phyloP scores from a whole-genome alignment of 64 coral and sea anemone genomes.

The Actinia equina region DNA sequence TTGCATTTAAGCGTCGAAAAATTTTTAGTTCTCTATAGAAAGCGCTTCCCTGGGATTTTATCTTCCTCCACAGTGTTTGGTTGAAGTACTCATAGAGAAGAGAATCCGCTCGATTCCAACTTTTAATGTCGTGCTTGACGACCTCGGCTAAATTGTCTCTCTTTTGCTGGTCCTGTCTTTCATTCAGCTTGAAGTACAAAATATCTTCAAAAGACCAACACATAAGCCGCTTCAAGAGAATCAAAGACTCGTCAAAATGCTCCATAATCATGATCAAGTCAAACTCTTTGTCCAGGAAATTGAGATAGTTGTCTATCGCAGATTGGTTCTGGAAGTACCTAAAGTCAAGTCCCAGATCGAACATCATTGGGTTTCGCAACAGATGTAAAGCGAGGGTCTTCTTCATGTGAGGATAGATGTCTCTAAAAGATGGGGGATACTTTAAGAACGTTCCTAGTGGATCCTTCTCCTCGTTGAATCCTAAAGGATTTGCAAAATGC shows the following conservation, averaged over 20 bases:
- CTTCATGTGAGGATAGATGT: conserved; percentile 51
- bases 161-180: conserved; percentile 75
- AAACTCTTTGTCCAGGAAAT: conserved; percentile 67
- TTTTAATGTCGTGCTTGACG: conserved; percentile 63
- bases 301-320: conserved; percentile 60
- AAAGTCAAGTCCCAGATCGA: conserved; percentile 82
- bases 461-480: conserved; percentile 55
- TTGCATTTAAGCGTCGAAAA: conserved; percentile 57
- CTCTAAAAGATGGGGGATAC: conserved; percentile 68
- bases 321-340: conserved; percentile 78
- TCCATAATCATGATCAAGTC: conserved; percentile 88
- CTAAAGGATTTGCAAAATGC: conserved; percentile 65
- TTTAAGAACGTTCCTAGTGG: conserved; percentile 78
- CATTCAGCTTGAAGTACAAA: conserved; percentile 84
- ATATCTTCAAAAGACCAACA: conserved; percentile 86
- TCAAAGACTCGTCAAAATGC: conserved; percentile 80
- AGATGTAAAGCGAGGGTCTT: conserved; percentile 60
- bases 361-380: conserved; percentile 84
- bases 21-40: conserved; percentile 64
- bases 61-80: conserved; percentile 73
- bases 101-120: conserved; percentile 83
- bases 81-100: conserved; percentile 81
- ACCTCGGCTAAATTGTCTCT: conserved; percentile 30
- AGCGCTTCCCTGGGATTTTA: conserved; percentile 48
- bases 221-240: conserved; percentile 61